These are phyloP conservation scores for Murina feae DNA, from an alignment of 2,113 vertebrate genomes.

Conservation along the genomic window DNA sequence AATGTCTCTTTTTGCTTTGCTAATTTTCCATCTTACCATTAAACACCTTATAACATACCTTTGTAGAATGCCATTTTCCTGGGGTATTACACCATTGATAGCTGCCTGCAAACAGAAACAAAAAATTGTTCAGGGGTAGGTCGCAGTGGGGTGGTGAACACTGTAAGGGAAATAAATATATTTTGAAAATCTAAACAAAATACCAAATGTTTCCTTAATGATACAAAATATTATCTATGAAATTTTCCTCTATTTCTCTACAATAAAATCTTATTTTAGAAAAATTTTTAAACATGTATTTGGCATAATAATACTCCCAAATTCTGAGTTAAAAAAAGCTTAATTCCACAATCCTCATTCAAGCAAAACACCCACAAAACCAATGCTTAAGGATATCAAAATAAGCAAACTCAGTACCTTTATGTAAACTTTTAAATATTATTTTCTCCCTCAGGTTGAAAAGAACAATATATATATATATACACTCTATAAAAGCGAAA, in stretches of 20 bases:
- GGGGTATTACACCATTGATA: conserved; percentile 99
- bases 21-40: conserved; percentile 27
- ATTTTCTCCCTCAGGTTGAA: neutral
- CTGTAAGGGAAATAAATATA: neutral
- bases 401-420: conserved; percentile 32
- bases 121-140: neutral
- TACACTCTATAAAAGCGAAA: too few species aligned
- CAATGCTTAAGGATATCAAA: neutral
- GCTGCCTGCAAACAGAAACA: conserved; percentile 89
- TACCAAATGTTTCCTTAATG: neutral
- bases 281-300: neutral
- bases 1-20: neutral
- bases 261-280: neutral
- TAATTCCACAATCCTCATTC: neutral
- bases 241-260: neutral
- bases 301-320: neutral
- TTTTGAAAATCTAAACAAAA: conserved; percentile 42
- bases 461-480: neutral
- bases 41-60: conserved; percentile 84
- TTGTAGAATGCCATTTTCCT: conserved; percentile 98
- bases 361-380: conserved; percentile 14
- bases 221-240: neutral
- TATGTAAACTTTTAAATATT: conserved; percentile 6
- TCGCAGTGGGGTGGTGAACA: neutral
- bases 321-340: conserved; percentile 18